These are phyloP conservation scores for Cuniculus paca DNA, from an alignment of 2,797 vertebrate genomes.

Conservation along the genomic window DNA sequence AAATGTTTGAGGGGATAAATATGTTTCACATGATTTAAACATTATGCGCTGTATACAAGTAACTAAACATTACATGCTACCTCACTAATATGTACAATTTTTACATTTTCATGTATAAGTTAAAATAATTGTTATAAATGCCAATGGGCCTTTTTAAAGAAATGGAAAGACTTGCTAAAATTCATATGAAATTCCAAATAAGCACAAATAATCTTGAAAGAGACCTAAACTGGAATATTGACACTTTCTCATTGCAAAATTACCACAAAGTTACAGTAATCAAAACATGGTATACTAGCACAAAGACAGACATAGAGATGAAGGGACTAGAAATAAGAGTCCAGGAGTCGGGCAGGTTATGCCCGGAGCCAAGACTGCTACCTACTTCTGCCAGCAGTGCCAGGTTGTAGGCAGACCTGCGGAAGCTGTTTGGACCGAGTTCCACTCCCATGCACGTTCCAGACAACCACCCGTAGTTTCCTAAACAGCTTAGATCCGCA, in stretches of 20 bases:
- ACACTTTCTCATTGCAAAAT: conserved; percentile 31
- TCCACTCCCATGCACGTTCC: too few relatives aligned
- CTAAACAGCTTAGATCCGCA: too few relatives aligned
- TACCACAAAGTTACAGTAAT: conserved; percentile 21
- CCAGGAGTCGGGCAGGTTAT: too few relatives aligned
- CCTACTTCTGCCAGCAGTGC: too few relatives aligned
- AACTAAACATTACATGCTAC: background rate
- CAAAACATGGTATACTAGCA: background rate
- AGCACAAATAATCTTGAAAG: conserved; percentile 50
- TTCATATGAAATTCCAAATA: conserved; percentile 17
- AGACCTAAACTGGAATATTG: background rate
- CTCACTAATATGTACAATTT: background rate
- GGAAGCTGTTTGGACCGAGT: too few relatives aligned
- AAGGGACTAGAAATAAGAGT: background rate
- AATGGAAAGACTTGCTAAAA: conserved; percentile 45
- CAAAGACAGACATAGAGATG: background rate
- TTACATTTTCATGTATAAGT: background rate
- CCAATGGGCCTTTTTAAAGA: conserved; percentile 26
- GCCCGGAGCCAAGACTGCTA: too few relatives aligned
- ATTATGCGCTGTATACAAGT: background rate
- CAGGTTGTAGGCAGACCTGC: too few relatives aligned
- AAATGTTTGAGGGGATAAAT: background rate
- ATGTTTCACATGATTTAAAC: background rate
- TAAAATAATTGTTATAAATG: background rate
- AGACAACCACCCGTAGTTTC: too few relatives aligned